Conservation (phyloP, 2,113 vertebrate species). For the human (Homo sapiens) region GRCh38 chrX:114564501-114565000, state of each 20-base stretch:
- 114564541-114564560: not conserved
- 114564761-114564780: not conserved
- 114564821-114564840: not conserved
- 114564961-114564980: not conserved
- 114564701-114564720: not conserved
- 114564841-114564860: not conserved
- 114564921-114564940: constrained; percentile 8
- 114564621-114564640: not conserved
- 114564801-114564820: not conserved
- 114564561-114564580: not conserved
- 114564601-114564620: not conserved
- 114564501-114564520: not conserved
- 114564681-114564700: not conserved
- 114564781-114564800: not conserved
- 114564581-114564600: not conserved
- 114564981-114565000: not conserved
- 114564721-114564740: not conserved
- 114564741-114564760: not conserved
- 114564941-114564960: not conserved
- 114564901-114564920: not conserved
- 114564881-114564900: not conserved
- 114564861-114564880: not conserved
- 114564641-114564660: not conserved
- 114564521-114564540: not conserved
- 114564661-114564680: not conserved